Evolutionary conservation across 2,888 invertebrate species (phyloP).

Genomic region (Periphyllus acericola): DNA sequence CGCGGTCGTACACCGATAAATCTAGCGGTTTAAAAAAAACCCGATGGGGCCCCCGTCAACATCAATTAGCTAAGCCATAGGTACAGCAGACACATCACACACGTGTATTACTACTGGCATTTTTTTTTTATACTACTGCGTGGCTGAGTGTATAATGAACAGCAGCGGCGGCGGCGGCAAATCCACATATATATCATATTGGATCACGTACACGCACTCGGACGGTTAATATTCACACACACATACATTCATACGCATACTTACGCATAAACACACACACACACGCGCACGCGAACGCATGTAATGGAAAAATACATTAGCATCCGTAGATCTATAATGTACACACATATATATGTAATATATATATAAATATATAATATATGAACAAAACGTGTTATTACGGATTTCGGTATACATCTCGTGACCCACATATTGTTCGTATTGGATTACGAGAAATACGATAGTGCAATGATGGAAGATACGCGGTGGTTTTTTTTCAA

Average conservation of each 20-base stretch:
- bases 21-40: background rate
- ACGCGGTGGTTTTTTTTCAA: background rate
- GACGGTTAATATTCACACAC: slow-evolving; percentile 35
- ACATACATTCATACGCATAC: background rate
- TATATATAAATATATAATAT: background rate
- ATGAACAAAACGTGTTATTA: slow-evolving; percentile 54
- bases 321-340: slow-evolving; percentile 3
- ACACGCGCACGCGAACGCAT: background rate
- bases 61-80: slow-evolving; percentile 36
- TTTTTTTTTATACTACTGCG: slow-evolving; percentile 10
- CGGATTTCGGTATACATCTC: slow-evolving; percentile 47
- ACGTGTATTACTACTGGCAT: slow-evolving; percentile 6
- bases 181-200: slow-evolving; percentile 41
- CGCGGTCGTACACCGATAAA: slow-evolving; percentile 1
- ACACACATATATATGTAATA: background rate
- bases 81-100: background rate
- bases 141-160: background rate
- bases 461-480: background rate
- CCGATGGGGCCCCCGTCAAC: slow-evolving; percentile 31
- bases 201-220: slow-evolving; percentile 50
- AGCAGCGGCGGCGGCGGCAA: background rate
- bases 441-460: slow-evolving; percentile 54
- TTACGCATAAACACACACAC: background rate
- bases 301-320: slow-evolving; percentile 58
- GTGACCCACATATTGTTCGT: slow-evolving; percentile 40